These are phyloP conservation scores for Setophaga petechia DNA, from an alignment of 2,113 vertebrate genomes.

Conservation along the genomic window DNA sequence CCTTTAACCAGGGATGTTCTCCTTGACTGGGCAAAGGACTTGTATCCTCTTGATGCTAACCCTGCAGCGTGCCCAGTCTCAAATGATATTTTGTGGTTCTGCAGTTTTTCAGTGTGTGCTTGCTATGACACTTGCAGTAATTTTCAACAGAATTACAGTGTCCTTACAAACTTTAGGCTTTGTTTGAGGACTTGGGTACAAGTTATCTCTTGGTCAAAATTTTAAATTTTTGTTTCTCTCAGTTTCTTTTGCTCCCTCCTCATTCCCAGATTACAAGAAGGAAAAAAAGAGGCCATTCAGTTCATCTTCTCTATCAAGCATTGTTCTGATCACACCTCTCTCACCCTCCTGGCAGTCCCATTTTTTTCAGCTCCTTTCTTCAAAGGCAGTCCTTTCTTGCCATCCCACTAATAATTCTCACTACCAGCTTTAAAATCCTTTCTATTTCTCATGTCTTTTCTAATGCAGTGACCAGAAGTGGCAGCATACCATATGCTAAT, in stretches of 20 bases:
- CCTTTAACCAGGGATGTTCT: neutral
- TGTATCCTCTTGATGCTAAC: neutral
- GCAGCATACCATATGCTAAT: neutral
- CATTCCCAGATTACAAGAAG: neutral
- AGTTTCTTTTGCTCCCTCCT: neutral
- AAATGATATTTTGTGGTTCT: neutral
- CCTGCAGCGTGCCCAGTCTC: neutral
- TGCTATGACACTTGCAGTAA: neutral
- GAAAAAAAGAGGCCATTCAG: neutral
- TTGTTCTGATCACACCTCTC: neutral
- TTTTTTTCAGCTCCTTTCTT: conserved; percentile 5
- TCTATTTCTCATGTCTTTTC: neutral
- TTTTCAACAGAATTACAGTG: neutral
- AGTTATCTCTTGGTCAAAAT: neutral
- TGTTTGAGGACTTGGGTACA: neutral
- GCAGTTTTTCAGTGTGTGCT: neutral
- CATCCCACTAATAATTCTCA: neutral
- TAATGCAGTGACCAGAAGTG: conserved; percentile 1
- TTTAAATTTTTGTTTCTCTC: neutral
- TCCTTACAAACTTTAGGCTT: neutral
- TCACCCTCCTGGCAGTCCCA: neutral
- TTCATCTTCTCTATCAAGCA: neutral
- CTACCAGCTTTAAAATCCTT: neutral
- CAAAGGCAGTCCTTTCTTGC: conserved; percentile 5
- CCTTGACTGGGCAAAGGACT: neutral